Percentiles rank a stretch among this genome's conserved stretches.
These are phyloP conservation scores for Pseudochirops cupreus DNA, from an alignment of 2,797 vertebrate species.

Conservation along the genomic window DNA sequence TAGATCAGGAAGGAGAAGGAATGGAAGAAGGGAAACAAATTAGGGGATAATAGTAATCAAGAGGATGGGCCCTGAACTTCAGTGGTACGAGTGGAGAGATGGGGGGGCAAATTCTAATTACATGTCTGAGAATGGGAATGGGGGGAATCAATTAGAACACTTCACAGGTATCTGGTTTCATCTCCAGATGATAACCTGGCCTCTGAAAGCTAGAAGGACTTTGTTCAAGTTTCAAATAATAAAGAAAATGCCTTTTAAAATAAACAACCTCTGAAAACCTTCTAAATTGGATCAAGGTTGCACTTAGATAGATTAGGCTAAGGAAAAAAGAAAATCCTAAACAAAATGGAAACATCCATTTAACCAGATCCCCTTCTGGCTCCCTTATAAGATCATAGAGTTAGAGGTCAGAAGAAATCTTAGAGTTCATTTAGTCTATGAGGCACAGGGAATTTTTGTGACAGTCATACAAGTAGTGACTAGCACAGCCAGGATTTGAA, in stretches of 20 bases:
- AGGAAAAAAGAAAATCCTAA: neutral
- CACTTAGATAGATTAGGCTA: neutral
- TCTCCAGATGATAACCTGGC: neutral
- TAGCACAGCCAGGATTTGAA: neutral
- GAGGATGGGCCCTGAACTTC: neutral
- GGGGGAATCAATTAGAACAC: neutral
- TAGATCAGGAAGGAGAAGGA: neutral
- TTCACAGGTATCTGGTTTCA: neutral
- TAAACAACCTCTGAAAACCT: fast-evolving
- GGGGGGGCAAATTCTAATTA: neutral
- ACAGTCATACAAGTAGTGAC: neutral
- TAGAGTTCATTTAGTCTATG: neutral
- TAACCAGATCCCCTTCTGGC: neutral
- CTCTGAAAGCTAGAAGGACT: neutral
- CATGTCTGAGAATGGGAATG: neutral
- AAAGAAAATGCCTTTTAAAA: neutral
- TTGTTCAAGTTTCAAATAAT: neutral
- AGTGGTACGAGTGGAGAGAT: neutral
- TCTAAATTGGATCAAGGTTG: neutral
- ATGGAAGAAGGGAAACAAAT: neutral
- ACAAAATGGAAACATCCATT: neutral
- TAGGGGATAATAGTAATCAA: neutral
- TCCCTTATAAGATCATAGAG: neutral
- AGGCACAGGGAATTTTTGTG: neutral
- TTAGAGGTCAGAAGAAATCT: neutral